A percentile compares a stretch with the other conserved stretches of the same genome.
phyloP scores from a whole-genome alignment of 2,888 invertebrate genomes.

The Shargacucullia verbasci region DNA sequence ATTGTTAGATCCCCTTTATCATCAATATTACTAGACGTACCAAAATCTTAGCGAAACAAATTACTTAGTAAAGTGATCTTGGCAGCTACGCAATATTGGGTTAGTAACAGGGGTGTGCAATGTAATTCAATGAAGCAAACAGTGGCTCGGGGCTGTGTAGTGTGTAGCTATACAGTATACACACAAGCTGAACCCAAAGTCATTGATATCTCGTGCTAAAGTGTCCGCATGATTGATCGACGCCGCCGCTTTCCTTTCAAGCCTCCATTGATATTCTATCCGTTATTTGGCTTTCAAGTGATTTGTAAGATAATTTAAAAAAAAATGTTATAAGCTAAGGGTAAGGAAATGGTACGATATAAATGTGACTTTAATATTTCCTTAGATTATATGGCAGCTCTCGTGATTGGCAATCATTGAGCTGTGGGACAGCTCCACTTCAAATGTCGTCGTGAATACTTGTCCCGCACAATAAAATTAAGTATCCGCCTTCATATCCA shows the following conservation, averaged over 20 bases:
- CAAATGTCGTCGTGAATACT: slow-evolving; percentile 41
- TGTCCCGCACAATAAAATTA: slow-evolving; percentile 50
- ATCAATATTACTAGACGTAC: slow-evolving; percentile 48
- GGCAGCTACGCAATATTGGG: slow-evolving; percentile 55
- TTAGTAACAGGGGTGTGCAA: slow-evolving; percentile 50
- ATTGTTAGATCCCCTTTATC: slow-evolving; percentile 47
- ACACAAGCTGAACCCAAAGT: slow-evolving; percentile 51
- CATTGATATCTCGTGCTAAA: slow-evolving; percentile 67
- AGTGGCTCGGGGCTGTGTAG: slow-evolving; percentile 40
- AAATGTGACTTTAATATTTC: slow-evolving; percentile 24
- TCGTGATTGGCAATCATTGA: slow-evolving; percentile 37
- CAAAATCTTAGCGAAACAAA: slow-evolving; percentile 57
- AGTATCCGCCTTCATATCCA: slow-evolving; percentile 34
- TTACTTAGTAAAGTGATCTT: slow-evolving; percentile 56
- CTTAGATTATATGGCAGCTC: slow-evolving; percentile 21
- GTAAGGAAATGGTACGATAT: slow-evolving; percentile 10
- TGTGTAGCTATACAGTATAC: slow-evolving; percentile 28
- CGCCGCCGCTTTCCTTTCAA: slow-evolving; percentile 62
- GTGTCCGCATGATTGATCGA: slow-evolving; percentile 78
- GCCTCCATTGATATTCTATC: slow-evolving; percentile 58
- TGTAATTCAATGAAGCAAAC: slow-evolving; percentile 64
- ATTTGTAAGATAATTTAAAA: slow-evolving; percentile 51
- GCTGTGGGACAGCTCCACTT: slow-evolving; percentile 28
- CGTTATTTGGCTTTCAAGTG: slow-evolving; percentile 66
- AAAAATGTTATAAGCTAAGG: slow-evolving; percentile 11